phyloP scores from a whole-genome alignment of 1,140 invertebrate genomes.

The Asobara japonica region DNA sequence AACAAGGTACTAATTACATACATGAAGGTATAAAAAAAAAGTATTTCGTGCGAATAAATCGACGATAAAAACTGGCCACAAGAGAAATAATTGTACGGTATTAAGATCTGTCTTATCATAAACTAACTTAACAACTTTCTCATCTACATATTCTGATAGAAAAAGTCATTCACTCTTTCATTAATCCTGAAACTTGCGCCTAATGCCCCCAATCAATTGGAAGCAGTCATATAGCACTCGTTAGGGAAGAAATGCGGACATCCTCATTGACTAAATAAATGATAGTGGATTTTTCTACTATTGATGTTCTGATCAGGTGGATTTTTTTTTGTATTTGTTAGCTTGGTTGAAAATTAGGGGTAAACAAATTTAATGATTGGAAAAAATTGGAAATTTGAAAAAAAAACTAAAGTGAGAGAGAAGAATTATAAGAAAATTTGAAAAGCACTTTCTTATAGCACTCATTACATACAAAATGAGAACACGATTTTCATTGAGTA shows the following conservation, averaged over 20 bases:
- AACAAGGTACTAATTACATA: neutral
- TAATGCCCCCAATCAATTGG: too few relatives aligned
- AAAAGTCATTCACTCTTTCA: neutral
- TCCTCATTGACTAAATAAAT: too few relatives aligned
- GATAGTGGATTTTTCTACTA: too few relatives aligned
- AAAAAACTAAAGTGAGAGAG: too few relatives aligned
- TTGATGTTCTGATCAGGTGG: too few relatives aligned
- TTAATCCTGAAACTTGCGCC: neutral
- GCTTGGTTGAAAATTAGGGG: too few relatives aligned
- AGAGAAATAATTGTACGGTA: neutral
- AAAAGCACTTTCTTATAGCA: neutral
- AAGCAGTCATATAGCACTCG: too few relatives aligned
- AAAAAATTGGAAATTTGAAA: too few relatives aligned
- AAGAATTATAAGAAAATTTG: neutral
- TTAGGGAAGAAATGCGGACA: too few relatives aligned
- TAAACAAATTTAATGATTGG: too few relatives aligned
- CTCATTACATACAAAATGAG: neutral
- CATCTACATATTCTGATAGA: neutral
- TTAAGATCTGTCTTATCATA: neutral
- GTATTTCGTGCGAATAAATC: slow-evolving; percentile 44
- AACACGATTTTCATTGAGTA: neutral
- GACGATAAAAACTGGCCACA: slow-evolving; percentile 45
- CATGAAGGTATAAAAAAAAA: slow-evolving; percentile 22
- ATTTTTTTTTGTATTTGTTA: too few relatives aligned
- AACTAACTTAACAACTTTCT: neutral